A percentile compares a stretch with the other conserved stretches of the same genome.
Conservation (phyloP, 64 coral and sea anemone species). For the Montipora efflorescens region DNA sequence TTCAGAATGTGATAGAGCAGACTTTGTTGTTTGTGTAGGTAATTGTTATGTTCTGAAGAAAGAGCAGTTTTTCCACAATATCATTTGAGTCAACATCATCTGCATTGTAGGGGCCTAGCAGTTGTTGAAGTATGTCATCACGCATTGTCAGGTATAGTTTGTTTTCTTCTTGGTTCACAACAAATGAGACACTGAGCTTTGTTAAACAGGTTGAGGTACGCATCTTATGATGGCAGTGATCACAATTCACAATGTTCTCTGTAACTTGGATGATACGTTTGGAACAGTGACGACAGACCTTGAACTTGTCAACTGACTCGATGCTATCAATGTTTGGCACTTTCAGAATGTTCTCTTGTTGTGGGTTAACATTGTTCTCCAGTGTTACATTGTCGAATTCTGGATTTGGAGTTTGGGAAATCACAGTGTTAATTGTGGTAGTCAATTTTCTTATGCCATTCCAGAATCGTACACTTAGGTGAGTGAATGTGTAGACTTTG, state of each 20-base stretch:
- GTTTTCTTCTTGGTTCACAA: conserved; percentile 31
- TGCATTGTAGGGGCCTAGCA: conserved; percentile 53
- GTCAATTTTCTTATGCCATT: too few relatives aligned
- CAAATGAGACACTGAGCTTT: conserved; percentile 38
- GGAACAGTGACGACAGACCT: not conserved
- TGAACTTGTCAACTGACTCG: conserved; percentile 39
- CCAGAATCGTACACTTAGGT: too few relatives aligned
- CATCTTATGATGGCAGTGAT: conserved; percentile 65
- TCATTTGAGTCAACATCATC: conserved; percentile 61
- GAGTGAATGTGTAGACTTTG: too few relatives aligned
- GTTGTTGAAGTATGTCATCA: conserved; percentile 53
- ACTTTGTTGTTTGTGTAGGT: conserved; percentile 71
- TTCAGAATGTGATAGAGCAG: not conserved
- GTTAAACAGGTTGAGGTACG: conserved; percentile 41
- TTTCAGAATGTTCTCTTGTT: too few relatives aligned
- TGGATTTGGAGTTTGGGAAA: too few relatives aligned
- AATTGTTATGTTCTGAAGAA: conserved; percentile 66
- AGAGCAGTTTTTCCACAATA: conserved; percentile 46
- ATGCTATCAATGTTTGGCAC: conserved; percentile 14
- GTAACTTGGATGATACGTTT: conserved; percentile 55
- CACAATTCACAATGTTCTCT: conserved; percentile 27
- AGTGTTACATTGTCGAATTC: too few relatives aligned
- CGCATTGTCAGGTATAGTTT: conserved; percentile 51
- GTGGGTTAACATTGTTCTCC: too few relatives aligned
- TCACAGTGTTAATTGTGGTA: too few relatives aligned